Conservation (phyloP, 2,888 invertebrate genomes). For the Limnephilus lunatus region DNA sequence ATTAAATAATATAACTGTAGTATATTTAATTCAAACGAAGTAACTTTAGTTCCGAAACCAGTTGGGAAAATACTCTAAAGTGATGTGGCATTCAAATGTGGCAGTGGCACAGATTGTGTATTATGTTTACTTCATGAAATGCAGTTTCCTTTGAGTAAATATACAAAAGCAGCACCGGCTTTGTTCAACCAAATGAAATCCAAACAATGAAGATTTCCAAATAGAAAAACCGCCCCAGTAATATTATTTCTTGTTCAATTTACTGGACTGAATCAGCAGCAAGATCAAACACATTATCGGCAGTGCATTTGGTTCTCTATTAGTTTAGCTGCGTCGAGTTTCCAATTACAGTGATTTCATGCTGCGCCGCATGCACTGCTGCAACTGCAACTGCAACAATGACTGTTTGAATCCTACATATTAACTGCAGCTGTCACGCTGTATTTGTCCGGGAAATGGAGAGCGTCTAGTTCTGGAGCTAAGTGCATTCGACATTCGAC, state of each 20-base stretch:
- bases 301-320: conserved; percentile 35
- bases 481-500: conserved; percentile 35
- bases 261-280: neutral
- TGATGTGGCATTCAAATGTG: no score
- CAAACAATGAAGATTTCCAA: neutral
- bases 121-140: neutral
- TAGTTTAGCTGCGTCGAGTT: conserved; percentile 55
- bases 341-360: conserved; percentile 63
- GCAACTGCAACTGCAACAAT: conserved; percentile 21
- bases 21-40: no score
- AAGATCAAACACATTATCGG: conserved; percentile 28
- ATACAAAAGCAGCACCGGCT: neutral
- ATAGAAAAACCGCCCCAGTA: neutral
- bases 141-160: neutral
- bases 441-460: conserved; percentile 59
- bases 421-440: conserved; percentile 58
- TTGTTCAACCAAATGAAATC: neutral
- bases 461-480: conserved; percentile 30
- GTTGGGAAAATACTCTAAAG: no score
- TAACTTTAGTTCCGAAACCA: no score
- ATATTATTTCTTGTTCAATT: neutral
- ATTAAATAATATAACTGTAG: no score
- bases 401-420: conserved; percentile 34
- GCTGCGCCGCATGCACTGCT: conserved; percentile 52
- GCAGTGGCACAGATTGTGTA: neutral